Evolutionary conservation across 53 echinoderm and acorn worm genomes (phyloP).

Genomic region (Echinarachnius parma): DNA sequence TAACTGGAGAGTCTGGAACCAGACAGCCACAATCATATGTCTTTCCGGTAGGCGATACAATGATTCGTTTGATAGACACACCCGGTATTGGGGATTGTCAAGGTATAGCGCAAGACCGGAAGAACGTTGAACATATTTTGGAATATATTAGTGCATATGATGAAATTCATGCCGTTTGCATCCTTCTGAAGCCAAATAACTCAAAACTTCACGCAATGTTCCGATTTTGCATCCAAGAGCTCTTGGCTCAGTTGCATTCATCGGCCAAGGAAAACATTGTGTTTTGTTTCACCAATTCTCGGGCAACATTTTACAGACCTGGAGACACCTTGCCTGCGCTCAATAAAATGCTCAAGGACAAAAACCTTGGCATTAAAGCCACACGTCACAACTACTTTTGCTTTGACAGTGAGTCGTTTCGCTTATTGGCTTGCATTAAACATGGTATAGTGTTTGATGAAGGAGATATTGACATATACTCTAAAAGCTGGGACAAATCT

Average conservation of each 20-base stretch:
- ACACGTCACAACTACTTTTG: conserved; percentile 21
- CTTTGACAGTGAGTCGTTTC: conserved; percentile 32
- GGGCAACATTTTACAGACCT: conserved; percentile 24
- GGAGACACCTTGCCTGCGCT: conserved; percentile 36
- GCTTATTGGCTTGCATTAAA: conserved; percentile 29
- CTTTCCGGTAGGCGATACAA: no score
- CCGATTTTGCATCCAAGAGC: conserved; percentile 38
- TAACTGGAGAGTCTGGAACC: no score
- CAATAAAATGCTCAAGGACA: conserved; percentile 17
- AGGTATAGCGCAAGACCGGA: no score
- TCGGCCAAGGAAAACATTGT: conserved; percentile 40
- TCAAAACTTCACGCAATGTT: conserved; percentile 18
- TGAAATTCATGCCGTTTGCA: conserved; percentile 32
- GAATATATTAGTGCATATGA: conserved; percentile 6
- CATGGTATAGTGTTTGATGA: no score
- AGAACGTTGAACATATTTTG: no score
- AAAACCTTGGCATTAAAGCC: conserved; percentile 14
- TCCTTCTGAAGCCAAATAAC: conserved; percentile 41
- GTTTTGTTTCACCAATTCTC: conserved; percentile 33
- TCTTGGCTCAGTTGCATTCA: conserved; percentile 16
- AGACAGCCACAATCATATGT: no score
- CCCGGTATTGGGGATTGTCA: no score
- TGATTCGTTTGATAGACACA: no score
- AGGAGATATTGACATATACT: no score
- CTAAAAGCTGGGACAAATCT: no score